Conservation (phyloP, 64 coral and sea anemone species). For the Pocillopora damicornis region DNA sequence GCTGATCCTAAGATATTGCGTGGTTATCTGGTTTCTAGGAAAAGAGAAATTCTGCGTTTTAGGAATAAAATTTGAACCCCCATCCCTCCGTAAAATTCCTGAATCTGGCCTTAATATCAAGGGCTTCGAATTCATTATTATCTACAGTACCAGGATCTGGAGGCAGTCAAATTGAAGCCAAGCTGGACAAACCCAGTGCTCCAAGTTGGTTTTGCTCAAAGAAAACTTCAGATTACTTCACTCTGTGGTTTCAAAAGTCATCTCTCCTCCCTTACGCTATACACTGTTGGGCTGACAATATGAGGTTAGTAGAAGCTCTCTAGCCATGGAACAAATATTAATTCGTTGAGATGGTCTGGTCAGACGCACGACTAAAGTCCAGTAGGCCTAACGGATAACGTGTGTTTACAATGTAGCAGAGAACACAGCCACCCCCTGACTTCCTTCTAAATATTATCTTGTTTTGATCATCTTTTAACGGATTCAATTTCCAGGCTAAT, state of each 20-base stretch:
- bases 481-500: slow-evolving; percentile 39
- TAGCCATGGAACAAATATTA: neutral
- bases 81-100: too few species aligned
- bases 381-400: too few species aligned
- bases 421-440: neutral
- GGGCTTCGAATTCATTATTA: too few species aligned
- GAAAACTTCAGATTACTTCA: slow-evolving; percentile 61
- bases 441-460: too few species aligned
- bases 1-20: too few species aligned
- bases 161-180: slow-evolving; percentile 50
- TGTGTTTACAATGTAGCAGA: neutral
- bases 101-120: too few species aligned
- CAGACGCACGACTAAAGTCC: too few species aligned
- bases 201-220: slow-evolving; percentile 48
- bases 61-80: too few species aligned
- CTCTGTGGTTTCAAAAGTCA: slow-evolving; percentile 50
- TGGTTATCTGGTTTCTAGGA: too few species aligned
- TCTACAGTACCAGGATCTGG: slow-evolving; percentile 57
- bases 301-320: slow-evolving; percentile 27
- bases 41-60: too few species aligned
- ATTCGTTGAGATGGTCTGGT: neutral
- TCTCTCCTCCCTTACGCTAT: slow-evolving; percentile 47
- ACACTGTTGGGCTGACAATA: slow-evolving; percentile 59
- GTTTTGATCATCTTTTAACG: neutral
- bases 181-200: slow-evolving; percentile 51